Base-by-base conservation (phyloP, 2,888 invertebrate species). In the Tetheella fluctuosa region DNA sequence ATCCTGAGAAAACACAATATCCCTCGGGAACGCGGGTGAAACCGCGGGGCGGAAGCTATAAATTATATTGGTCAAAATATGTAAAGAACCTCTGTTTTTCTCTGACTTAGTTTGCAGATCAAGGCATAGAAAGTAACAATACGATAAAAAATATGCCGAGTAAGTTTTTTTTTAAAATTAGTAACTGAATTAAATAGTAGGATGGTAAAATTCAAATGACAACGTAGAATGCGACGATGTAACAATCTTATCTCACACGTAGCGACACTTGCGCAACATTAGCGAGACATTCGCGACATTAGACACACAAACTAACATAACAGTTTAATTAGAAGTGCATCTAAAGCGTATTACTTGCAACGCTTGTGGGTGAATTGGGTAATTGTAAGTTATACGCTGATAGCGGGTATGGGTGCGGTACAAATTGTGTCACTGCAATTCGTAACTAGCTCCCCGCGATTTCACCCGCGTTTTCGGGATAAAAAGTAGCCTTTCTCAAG, bases 241-340 rank as follows among this genome's bases (percentile, higher is more conserved):
- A 71, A 77, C 76, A 77, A 39, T 74, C 79, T 79, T 85, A 88
- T 86, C 85, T 86, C 85, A 59, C 84, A 83, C 84, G 84, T 82
- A 68, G 60, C 56, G 73, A 71, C 81, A 70, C 79, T 84, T 70
- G 81, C 70, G 76, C 71, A 66, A 80, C 82, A 78, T 80, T 81
- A 68, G 69, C 74, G 81, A 79, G 76, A 83, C 86, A 73, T 83
- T 81, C 76, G 73, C 79, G 77, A 85, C 87, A 84, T 87, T 88
- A 86, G 83, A 85, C 80, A 82, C 74, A 77, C 72, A 80, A 86
- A 86, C 88, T 83, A 85, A 86, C 89, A 86, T 90, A 89, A 90
- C 89, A 83, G 88, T 90, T 90, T 91, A 91, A 91, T 91, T 90
- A 91, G 85, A 86, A 89, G 85, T 88, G 88, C 89, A 87, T 85